Conservation (phyloP, 2,797 vertebrate species). For the Aphelocoma californica region DNA sequence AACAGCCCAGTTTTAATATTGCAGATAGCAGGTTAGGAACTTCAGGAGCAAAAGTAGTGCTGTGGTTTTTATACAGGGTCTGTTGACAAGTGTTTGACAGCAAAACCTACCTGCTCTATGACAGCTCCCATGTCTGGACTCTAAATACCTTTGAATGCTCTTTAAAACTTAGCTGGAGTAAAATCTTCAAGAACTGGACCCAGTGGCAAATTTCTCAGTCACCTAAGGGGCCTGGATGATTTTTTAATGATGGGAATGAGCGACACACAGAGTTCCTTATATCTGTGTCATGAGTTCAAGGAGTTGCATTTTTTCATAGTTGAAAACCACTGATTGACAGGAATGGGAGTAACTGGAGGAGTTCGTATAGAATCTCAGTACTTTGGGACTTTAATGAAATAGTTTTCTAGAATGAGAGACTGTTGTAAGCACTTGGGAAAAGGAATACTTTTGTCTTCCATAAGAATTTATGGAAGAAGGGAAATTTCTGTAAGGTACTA, state of each 20-base stretch:
- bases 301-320: not conserved
- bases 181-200: not conserved
- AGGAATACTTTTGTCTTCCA: not conserved
- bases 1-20: not conserved
- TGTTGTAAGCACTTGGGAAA: slow-evolving; percentile 50
- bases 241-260: not conserved
- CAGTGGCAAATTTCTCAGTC: not conserved
- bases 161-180: not conserved
- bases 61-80: not conserved
- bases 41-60: not conserved
- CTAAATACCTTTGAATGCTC: not conserved
- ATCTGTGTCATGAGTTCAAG: not conserved
- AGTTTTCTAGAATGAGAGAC: not conserved
- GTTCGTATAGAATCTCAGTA: not conserved
- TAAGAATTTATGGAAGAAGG: not conserved
- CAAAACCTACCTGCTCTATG: not conserved
- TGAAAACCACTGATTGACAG: slow-evolving; percentile 36
- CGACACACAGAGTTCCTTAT: not conserved
- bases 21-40: not conserved
- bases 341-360: not conserved
- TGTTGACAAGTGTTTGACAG: not conserved
- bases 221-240: not conserved
- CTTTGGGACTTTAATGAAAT: not conserved
- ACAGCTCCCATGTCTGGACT: not conserved
- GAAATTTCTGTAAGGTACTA: slow-evolving; percentile 4